Conservation (phyloP, 1,140 invertebrate genomes). For the Drosophila chauvacae region DNA sequence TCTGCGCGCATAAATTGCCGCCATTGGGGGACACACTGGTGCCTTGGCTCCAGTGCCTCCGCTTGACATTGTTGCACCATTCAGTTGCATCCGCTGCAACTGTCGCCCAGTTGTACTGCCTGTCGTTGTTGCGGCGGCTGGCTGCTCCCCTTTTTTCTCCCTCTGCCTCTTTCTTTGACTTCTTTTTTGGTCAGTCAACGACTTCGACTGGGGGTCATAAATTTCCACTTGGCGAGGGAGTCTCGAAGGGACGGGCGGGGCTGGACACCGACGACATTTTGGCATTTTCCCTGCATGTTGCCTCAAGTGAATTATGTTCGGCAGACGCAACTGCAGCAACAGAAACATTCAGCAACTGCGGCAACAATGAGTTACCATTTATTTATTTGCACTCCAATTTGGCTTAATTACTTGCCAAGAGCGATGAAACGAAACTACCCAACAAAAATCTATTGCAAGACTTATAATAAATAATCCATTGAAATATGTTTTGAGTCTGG, state of each 20-base stretch:
- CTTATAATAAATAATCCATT: too few species aligned
- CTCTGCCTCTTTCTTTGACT: constrained; percentile 25
- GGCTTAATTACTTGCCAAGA: constrained; percentile 63
- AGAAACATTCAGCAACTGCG: constrained; percentile 23
- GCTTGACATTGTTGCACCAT: constrained; percentile 70
- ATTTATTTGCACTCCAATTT: constrained; percentile 52
- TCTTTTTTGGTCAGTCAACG: constrained; percentile 47
- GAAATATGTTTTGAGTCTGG: not conserved
- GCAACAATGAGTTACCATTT: constrained; percentile 43
- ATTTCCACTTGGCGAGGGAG: constrained; percentile 55
- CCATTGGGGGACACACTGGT: constrained; percentile 43
- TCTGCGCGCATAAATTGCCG: constrained; percentile 74
- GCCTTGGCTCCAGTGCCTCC: constrained; percentile 15
- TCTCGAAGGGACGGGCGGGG: constrained; percentile 3
- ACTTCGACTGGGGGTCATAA: constrained; percentile 72
- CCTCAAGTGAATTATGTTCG: constrained; percentile 63
- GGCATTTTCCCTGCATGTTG: constrained; percentile 74
- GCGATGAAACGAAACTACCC: not conserved
- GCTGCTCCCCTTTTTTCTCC: constrained; percentile 54
- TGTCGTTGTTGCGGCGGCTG: constrained; percentile 47
- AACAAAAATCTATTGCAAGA: not conserved
- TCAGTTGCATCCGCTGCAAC: constrained; percentile 64
- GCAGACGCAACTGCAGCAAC: constrained; percentile 48
- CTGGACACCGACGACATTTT: constrained; percentile 64
- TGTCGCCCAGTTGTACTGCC: constrained; percentile 30